Evolutionary conservation across 2,888 invertebrate genomes (phyloP).

Genomic region (Spodoptera picta): DNA sequence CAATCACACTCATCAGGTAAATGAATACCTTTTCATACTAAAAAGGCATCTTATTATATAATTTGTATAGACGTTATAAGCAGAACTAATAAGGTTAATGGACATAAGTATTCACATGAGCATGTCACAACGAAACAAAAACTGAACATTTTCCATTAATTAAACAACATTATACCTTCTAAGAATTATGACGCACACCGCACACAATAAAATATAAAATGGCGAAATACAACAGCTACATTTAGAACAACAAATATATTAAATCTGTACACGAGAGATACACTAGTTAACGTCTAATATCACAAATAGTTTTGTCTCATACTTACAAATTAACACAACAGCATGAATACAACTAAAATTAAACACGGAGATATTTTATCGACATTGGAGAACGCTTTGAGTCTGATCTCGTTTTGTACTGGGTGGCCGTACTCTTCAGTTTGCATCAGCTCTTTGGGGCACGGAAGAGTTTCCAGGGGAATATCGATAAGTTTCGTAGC

Average conservation of each 20-base stretch:
- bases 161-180: slow-evolving; percentile 15
- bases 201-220: slow-evolving; percentile 36
- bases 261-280: slow-evolving; percentile 68
- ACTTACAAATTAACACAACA: slow-evolving; percentile 66
- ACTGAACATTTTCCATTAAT: slow-evolving; percentile 17
- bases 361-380: slow-evolving; percentile 67
- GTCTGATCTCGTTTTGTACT: slow-evolving; percentile 83
- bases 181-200: slow-evolving; percentile 28
- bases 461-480: slow-evolving; percentile 80
- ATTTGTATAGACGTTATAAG: slow-evolving; percentile 7
- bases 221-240: slow-evolving; percentile 54
- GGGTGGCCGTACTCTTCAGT: slow-evolving; percentile 84
- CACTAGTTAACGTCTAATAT: slow-evolving; percentile 80
- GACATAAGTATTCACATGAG: slow-evolving; percentile 17
- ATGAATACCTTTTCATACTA: neutral
- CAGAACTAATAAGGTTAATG: slow-evolving; percentile 39
- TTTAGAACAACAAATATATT: slow-evolving; percentile 59
- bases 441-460: slow-evolving; percentile 83
- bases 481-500: slow-evolving; percentile 79
- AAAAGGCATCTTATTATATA: neutral
- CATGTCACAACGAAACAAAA: slow-evolving; percentile 7
- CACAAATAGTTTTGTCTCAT: slow-evolving; percentile 78
- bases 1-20: too few relatives aligned
- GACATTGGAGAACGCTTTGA: slow-evolving; percentile 80
- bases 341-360: slow-evolving; percentile 62